Base-by-base conservation (phyloP, 2,888 invertebrate species). In the Agrochola lota region DNA sequence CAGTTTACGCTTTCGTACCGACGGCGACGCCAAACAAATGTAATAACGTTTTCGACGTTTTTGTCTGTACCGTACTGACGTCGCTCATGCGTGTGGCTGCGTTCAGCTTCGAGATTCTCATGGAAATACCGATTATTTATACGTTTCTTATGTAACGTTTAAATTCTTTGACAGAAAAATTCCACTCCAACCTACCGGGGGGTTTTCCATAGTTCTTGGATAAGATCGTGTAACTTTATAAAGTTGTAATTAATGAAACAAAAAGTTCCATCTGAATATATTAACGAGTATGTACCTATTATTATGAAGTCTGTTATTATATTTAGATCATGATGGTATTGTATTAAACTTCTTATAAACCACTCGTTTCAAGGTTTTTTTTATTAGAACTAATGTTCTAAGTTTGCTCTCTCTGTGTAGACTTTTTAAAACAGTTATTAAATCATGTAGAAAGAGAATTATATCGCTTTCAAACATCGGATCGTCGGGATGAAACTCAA, bases 1-100 rank as follows among this genome's bases (percentile, higher is more conserved):
- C 81, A 68, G 71, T 86, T 77, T 76, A 81, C 74, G 85, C 81
- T 88, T 78, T 89, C 78, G 80, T 84, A 75, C n/a, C n/a, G n/a
- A n/a, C n/a, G n/a, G 78, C 78, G 71, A 66, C 59, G 70, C 5
- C 15, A 67, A 75, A 76, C 72, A 66, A 76, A 62, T 78, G 52
- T 81, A 69, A 81, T 59, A 80, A 64, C 43, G 30, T 85, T 80
- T 69, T 77, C 64, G 46, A 60, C 64, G 46, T 52, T 23, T 67
- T 72, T 66, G 69, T 59, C 71, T 64, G 60, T 74, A 35, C 49
- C 12, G 59, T 35, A 26, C 5, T 35, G n/a, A 20, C 46, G 57
- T 63, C 74, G 35, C 59, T 73, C 63, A 62, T 71, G 68, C 69
- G 62, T 59, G 57, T 17, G 23, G 17, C 20, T 73, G 72, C n/a